These are phyloP conservation scores for Montifringilla adamsi DNA, from an alignment of 2,113 vertebrate genomes.

Conservation along the genomic window DNA sequence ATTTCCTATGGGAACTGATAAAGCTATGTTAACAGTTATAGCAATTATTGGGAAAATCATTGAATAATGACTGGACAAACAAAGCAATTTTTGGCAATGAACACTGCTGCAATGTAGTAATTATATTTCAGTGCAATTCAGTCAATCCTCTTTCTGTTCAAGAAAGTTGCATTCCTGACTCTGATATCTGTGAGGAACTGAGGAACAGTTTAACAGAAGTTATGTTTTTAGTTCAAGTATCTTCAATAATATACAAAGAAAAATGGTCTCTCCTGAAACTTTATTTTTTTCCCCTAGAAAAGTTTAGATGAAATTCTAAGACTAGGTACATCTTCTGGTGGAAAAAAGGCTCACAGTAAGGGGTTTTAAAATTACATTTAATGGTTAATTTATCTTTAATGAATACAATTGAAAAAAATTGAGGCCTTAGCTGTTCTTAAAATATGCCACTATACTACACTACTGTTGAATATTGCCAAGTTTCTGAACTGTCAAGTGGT, in stretches of 20 bases:
- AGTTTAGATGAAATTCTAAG: background rate
- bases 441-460: background rate
- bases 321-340: background rate
- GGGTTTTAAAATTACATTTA: background rate
- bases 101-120: background rate
- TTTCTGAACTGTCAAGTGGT: background rate
- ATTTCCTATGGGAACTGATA: background rate
- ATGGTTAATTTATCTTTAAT: conserved; percentile 27
- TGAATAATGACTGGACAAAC: background rate
- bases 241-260: background rate
- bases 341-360: background rate
- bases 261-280: background rate
- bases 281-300: background rate
- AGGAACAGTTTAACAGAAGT: background rate
- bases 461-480: background rate
- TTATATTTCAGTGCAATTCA: background rate
- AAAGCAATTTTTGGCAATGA: background rate
- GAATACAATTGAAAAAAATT: background rate
- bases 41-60: background rate
- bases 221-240: background rate
- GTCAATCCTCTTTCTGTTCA: background rate
- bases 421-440: background rate
- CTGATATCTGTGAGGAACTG: background rate
- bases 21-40: background rate
- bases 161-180: background rate